Conservation (phyloP, 2,888 invertebrate species). For the Synergus gifuensis region DNA sequence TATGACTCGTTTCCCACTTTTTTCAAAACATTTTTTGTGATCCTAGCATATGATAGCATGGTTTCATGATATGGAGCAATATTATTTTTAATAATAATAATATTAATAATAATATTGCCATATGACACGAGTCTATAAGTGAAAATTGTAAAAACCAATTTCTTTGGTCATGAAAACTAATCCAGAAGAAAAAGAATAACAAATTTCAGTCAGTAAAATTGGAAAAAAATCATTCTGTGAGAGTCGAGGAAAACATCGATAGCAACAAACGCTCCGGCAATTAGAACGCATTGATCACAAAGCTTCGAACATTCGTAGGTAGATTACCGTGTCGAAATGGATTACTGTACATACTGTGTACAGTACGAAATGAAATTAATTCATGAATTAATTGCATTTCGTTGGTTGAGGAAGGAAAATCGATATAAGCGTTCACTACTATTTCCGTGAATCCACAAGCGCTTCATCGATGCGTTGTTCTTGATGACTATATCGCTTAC, state of each 20-base stretch:
- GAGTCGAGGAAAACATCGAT: neutral
- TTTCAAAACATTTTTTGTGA: no score
- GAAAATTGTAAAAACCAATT: neutral
- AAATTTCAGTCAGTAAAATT: neutral
- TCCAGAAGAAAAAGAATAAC: neutral
- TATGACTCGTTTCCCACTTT: neutral
- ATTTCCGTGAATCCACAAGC: slow-evolving; percentile 48
- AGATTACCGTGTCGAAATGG: neutral
- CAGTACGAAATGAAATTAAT: no score
- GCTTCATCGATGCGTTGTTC: slow-evolving; percentile 35
- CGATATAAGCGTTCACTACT: slow-evolving; percentile 28
- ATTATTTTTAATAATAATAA: no score
- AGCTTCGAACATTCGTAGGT: neutral
- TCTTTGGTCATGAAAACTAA: neutral
- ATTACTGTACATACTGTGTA: neutral
- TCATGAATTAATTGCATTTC: slow-evolving; percentile 41
- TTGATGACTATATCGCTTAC: slow-evolving; percentile 48
- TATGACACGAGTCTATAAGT: neutral
- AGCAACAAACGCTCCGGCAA: neutral
- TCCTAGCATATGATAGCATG: no score
- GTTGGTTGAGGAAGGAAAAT: slow-evolving; percentile 41
- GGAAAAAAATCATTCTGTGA: neutral
- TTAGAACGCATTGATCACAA: neutral
- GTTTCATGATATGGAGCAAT: no score
- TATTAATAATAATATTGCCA: no score